Conservation (phyloP, 2,113 vertebrate species). For the Clarias batrachus region DNA sequence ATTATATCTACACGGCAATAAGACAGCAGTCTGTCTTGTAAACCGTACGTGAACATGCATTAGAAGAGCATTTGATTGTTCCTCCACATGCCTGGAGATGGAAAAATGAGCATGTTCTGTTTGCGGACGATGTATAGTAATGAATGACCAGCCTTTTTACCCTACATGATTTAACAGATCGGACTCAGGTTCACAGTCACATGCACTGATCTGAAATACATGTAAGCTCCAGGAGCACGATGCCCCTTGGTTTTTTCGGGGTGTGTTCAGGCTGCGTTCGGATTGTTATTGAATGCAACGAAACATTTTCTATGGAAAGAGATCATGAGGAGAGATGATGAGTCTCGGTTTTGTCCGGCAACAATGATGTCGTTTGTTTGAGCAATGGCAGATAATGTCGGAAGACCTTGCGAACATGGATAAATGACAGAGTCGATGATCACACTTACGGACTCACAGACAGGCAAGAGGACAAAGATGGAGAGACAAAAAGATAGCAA, state of each 20-base stretch:
- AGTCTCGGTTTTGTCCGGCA: neutral
- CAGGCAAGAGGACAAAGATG: conserved; percentile 46
- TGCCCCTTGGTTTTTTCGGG: neutral
- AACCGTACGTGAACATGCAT: conserved; percentile 25
- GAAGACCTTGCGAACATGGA: conserved; percentile 5
- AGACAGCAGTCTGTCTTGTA: neutral
- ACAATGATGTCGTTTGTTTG: neutral
- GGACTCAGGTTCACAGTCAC: conserved; percentile 21
- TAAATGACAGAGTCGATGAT: conserved; percentile 11
- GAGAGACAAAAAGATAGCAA: conserved; percentile 27
- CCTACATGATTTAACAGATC: conserved; percentile 26
- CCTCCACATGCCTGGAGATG: conserved; percentile 26
- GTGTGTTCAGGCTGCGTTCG: neutral
- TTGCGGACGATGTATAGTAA: neutral
- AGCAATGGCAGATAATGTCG: neutral
- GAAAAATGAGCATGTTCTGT: conserved; percentile 13
- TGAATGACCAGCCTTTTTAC: conserved; percentile 6
- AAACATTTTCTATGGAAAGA: neutral
- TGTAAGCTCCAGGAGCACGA: neutral
- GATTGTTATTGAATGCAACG: neutral
- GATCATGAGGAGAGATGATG: neutral
- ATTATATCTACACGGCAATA: neutral
- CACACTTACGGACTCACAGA: conserved; percentile 53
- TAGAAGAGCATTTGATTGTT: conserved; percentile 15
- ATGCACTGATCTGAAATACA: conserved; percentile 43